Conservation (phyloP, 1,140 invertebrate genomes). For the Hormaphis cornu region DNA sequence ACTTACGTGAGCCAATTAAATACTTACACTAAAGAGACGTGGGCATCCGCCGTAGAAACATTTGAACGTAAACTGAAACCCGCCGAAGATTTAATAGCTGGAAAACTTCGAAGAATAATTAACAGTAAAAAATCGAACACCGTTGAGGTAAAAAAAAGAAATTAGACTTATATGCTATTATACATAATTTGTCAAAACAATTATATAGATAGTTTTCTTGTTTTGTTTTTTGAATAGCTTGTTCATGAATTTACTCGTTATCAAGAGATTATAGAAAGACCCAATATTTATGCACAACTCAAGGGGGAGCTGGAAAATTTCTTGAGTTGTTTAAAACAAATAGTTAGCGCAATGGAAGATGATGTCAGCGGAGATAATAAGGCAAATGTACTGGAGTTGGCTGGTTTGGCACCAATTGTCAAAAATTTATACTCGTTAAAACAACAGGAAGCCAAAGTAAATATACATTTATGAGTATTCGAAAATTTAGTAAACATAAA, state of each 20-base stretch:
- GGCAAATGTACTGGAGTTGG: not conserved
- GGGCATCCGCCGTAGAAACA: conserved; percentile 4
- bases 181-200: not conserved
- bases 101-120: conserved; percentile 26
- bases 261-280: conserved; percentile 17
- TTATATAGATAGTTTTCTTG: not conserved
- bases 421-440: conserved; percentile 3
- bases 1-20: conserved; percentile 9
- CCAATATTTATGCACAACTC: not conserved
- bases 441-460: conserved; percentile 9
- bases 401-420: conserved; percentile 5
- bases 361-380: not conserved
- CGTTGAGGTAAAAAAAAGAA: not conserved
- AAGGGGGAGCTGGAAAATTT: conserved; percentile 27
- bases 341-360: not conserved
- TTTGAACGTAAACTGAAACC: conserved; percentile 29
- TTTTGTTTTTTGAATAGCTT: not conserved
- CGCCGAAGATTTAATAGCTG: conserved; percentile 24
- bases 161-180: not conserved
- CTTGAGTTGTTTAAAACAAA: not conserved
- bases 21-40: conserved; percentile 18
- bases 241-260: conserved; percentile 43
- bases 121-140: not conserved
- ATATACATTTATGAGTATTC: not conserved
- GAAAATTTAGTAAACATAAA: not conserved